These are phyloP conservation scores for Aphyosemion australe DNA, from an alignment of 2,113 vertebrate genomes.

Conservation along the genomic window DNA sequence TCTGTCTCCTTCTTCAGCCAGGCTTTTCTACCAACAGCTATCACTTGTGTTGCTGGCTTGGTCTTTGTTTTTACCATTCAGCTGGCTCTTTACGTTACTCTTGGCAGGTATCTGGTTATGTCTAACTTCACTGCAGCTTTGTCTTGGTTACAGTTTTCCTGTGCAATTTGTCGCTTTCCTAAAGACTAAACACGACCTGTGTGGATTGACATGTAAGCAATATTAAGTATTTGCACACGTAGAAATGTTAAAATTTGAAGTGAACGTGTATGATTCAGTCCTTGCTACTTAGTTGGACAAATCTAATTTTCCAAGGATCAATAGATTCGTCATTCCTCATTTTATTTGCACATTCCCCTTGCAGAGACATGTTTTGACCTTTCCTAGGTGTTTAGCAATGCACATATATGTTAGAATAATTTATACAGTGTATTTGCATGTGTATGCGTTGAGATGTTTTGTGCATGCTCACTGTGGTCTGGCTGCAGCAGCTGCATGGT, in stretches of 20 bases:
- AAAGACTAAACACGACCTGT: too few species aligned
- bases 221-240: too few species aligned
- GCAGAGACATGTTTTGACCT: conserved; percentile 7
- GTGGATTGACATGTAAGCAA: too few species aligned
- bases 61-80: not conserved
- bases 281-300: too few species aligned
- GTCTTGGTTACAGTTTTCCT: too few species aligned
- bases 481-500: conserved; percentile 69
- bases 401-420: conserved; percentile 11
- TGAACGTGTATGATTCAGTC: too few species aligned
- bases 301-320: too few species aligned
- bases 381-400: not conserved
- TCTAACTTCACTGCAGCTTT: not conserved
- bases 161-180: too few species aligned
- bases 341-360: not conserved
- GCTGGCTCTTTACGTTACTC: not conserved
- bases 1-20: not conserved
- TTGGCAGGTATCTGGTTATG: not conserved
- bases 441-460: conserved; percentile 22
- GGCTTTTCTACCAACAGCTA: too few species aligned
- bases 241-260: too few species aligned
- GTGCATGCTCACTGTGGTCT: conserved; percentile 66
- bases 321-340: too few species aligned
- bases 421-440: conserved; percentile 20
- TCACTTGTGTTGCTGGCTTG: not conserved